A percentile compares a stretch with the other conserved stretches of the same genome.
Conservation (phyloP, 2,797 vertebrate genomes). For the Acanthurus lineatus region DNA sequence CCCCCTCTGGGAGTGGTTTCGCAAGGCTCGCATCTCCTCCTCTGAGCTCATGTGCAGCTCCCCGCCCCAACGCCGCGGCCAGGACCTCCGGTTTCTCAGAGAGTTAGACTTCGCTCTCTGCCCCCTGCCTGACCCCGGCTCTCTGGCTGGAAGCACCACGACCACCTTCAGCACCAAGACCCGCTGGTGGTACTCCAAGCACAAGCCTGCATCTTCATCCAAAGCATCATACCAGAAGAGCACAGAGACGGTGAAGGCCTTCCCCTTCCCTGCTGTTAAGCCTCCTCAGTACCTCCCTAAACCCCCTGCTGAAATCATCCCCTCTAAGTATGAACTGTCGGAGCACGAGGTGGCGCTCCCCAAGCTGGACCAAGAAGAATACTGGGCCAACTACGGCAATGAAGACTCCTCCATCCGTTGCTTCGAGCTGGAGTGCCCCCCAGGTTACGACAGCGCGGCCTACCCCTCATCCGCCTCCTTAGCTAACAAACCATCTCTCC, state of each 20-base stretch:
- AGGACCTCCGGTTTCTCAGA: slow-evolving; percentile 91
- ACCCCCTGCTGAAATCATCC: slow-evolving; percentile 59
- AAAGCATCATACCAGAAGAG: slow-evolving; percentile 84
- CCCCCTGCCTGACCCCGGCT: slow-evolving; percentile 88
- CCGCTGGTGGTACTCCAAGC: slow-evolving; percentile 88
- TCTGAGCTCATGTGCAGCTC: slow-evolving; percentile 91
- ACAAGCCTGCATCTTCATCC: slow-evolving; percentile 84
- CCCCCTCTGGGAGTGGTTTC: slow-evolving; percentile 97
- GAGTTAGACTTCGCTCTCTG: slow-evolving; percentile 92
- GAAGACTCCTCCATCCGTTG: slow-evolving; percentile 88
- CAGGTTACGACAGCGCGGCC: slow-evolving; percentile 75
- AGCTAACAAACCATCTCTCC: slow-evolving; percentile 48
- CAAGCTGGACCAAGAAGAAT: slow-evolving; percentile 89
- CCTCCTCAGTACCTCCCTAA: slow-evolving; percentile 74
- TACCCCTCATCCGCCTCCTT: slow-evolving; percentile 72
- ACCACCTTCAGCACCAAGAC: slow-evolving; percentile 87
- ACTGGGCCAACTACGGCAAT: slow-evolving; percentile 91
- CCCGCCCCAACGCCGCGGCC: slow-evolving; percentile 88
- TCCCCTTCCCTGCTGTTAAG: slow-evolving; percentile 78
- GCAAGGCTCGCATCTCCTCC: slow-evolving; percentile 91
- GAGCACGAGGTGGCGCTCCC: slow-evolving; percentile 89
- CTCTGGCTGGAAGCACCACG: slow-evolving; percentile 85
- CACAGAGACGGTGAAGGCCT: slow-evolving; percentile 79
- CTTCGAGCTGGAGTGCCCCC: slow-evolving; percentile 84
- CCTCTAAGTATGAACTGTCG: slow-evolving; percentile 89